Base-by-base conservation (phyloP, 2,888 invertebrate species). In the Alsophila aescularia region DNA sequence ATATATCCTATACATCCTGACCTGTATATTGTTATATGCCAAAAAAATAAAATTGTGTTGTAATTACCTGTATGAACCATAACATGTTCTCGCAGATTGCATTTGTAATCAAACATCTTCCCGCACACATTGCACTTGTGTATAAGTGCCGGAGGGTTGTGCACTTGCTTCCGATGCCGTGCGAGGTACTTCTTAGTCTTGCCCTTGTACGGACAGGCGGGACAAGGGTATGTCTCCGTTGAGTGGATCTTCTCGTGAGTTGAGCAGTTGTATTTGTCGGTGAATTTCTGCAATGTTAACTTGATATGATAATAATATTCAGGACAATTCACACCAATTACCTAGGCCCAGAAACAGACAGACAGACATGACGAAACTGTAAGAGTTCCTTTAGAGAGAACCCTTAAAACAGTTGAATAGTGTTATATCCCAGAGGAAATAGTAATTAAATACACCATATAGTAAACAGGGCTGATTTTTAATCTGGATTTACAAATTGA, bases 31-130 rank as follows among this genome's bases (percentile, higher is more conserved):
- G n/a, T n/a, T 5, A 18, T 4, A 18, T 4, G 5, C 18, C 3
- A 5, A 5, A 5, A 18, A 18, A 18, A 18, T 18, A 18, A 4
- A 18, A 4, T 18, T 2, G 3, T 18, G 8, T 27, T 27, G 8
- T n/a, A 13, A 63, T 69, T 13, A 84, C 86, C 77, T 1, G 78
- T 74, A 43, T 88, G 88, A 0, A 77, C 73, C 15, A 73, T 61
- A 59, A 74, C 69, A 50, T 88, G 88, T 0, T 63, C 41, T 0
- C 60, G 58, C 34, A 86, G 36, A 0, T 24, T 34, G 59, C 52
- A 9, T 67, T 62, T 0, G 64, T 64, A 12, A 55, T 76, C 74
- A 34, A 85, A 87, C 15, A 60, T 69, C 39, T 75, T 79, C 0
- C 72, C 75, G 10, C 87, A 87, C 0, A 72, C 55, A 0, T 52